Conservation (phyloP, 2,888 invertebrate genomes). For the Aphelenchoides bicaudatus region DNA sequence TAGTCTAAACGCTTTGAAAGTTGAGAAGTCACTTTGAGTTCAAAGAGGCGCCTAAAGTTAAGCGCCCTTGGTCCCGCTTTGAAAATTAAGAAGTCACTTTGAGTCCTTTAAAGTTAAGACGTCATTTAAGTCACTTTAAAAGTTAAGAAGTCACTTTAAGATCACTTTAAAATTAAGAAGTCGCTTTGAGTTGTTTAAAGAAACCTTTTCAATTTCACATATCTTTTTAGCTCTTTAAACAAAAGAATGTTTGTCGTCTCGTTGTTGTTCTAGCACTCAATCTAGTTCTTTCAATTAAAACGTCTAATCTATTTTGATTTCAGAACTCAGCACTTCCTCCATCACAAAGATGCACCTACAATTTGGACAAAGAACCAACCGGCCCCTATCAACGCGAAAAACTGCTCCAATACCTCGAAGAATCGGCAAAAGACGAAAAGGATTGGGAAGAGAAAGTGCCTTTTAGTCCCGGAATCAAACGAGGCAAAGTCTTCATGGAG, state of each 20-base stretch:
- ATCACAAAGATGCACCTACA: conserved; percentile 88
- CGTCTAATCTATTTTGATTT: too few species aligned
- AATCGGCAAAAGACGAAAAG: conserved; percentile 93
- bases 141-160: too few species aligned
- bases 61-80: too few species aligned
- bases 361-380: conserved; percentile 88
- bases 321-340: conserved; percentile 96
- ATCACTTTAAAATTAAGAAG: too few species aligned
- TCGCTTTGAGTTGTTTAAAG: not conserved
- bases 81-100: too few species aligned
- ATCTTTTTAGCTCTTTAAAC: not conserved
- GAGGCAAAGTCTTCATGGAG: conserved; percentile 70
- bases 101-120: too few species aligned
- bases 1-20: too few species aligned
- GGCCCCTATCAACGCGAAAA: conserved; percentile 80
- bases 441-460: conserved; percentile 94
- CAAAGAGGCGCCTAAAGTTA: too few species aligned
- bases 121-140: too few species aligned
- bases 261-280: too few species aligned
- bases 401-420: conserved; percentile 90
- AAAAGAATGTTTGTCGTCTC: conserved; percentile 6
- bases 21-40: too few species aligned
- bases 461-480: conserved; percentile 80
- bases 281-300: too few species aligned
- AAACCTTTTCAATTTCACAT: not conserved